Evolutionary conservation across 2,797 vertebrate genomes (phyloP), one percentile per base, ranked within the genome.

Genomic region (Corythornis leucogaster): DNA sequence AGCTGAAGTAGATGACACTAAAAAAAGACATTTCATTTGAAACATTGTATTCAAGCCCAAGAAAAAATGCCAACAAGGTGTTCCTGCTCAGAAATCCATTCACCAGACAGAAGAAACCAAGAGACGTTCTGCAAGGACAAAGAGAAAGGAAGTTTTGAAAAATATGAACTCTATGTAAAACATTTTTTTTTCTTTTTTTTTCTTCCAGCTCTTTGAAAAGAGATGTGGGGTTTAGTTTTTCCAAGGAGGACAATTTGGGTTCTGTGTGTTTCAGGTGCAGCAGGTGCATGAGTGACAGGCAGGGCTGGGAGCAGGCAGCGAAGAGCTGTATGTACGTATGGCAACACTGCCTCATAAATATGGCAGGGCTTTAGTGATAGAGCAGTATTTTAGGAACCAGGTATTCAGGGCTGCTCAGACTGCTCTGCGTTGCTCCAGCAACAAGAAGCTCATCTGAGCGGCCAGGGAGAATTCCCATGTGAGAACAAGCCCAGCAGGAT

Each of bases 11-110:
- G 68, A 90, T 55, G 87, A 92, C 81, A 96, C 85, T 81, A 85
- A 89, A 94, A 53, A 95, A 95, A 87, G 24, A 21, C 12, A 11
- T 95, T 96, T 96, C 91, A 94, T 71, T 93, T 95, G 45, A 95
- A 96, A 93, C 22, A 25, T 67, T 95, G 73, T 95, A 69, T 92
- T 96, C 3, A 0, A 93, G 73, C 51, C 50, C 48, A 87, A 80
- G 63, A 77, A 93, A 94, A 69, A 95, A 87, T 87, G 94, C 67
- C 55, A 20, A 94, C 87, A 94, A 96, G 55, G 35, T 93, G 70
- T 93, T 64, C 54, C 58, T 93, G 63, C 40, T 92, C 95, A 82
- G 63, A 89, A 85, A 89, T 88, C 82, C 86, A 76, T 79, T 94
- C 9, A 1, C 35, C 80, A 91, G 43, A 76, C 42, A 94, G 81